Evolutionary conservation across 2,797 vertebrate genomes (phyloP).

Genomic region (Thamnophis elegans): DNA sequence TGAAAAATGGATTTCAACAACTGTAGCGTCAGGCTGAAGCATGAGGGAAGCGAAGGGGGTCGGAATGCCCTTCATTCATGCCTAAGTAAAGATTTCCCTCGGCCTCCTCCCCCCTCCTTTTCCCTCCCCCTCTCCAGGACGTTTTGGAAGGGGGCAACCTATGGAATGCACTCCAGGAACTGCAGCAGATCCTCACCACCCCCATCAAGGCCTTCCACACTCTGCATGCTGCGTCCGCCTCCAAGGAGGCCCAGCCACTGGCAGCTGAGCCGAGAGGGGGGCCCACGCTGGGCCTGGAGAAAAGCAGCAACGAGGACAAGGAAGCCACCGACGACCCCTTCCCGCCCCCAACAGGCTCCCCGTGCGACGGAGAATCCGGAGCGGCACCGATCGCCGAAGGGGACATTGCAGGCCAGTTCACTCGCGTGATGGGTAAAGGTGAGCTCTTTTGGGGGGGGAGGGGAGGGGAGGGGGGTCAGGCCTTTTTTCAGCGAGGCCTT

Average conservation of each 20-base stretch:
- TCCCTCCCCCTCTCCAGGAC: constrained; percentile 72
- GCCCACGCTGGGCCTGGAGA: constrained; percentile 63
- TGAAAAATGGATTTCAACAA: too few species aligned
- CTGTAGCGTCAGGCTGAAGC: too few species aligned
- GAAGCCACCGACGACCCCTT: constrained; percentile 78
- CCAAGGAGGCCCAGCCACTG: constrained; percentile 59
- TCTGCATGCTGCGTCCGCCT: constrained; percentile 66
- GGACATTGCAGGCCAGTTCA: constrained; percentile 94
- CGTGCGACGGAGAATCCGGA: constrained; percentile 85
- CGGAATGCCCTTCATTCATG: neutral
- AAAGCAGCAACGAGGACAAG: constrained; percentile 78
- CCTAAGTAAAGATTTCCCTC: neutral
- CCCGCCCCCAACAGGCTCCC: constrained; percentile 77
- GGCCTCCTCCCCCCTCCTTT: neutral
- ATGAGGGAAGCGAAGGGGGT: too few species aligned
- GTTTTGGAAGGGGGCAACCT: constrained; percentile 94
- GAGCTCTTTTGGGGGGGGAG: constrained; percentile 22
- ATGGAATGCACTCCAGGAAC: constrained; percentile 89
- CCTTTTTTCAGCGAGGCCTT: neutral
- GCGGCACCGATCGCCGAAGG: constrained; percentile 86
- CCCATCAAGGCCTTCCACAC: constrained; percentile 87
- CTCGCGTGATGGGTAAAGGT: constrained; percentile 97
- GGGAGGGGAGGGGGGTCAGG: neutral
- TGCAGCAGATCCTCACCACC: constrained; percentile 91
- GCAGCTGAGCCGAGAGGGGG: constrained; percentile 39